Conservation (phyloP, 2,113 vertebrate genomes). For the Odocoileus hemionus region DNA sequence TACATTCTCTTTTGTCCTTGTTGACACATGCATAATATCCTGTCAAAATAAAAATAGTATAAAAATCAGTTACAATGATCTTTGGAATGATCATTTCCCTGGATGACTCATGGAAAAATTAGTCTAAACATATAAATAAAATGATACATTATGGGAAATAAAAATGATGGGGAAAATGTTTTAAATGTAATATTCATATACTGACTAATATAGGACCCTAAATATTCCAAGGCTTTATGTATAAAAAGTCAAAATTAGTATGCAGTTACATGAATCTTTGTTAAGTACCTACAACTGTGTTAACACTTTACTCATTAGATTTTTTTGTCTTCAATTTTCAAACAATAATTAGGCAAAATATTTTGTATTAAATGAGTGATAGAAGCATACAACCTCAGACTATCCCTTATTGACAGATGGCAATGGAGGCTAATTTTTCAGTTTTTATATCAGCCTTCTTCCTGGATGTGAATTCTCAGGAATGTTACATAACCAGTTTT, state of each 20-base stretch:
- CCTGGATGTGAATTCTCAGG: not conserved
- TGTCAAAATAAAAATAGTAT: not conserved
- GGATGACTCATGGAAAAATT: not conserved
- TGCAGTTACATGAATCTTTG: not conserved
- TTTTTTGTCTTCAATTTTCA: not conserved
- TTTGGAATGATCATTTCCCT: not conserved
- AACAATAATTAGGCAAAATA: not conserved
- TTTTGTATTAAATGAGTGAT: not conserved
- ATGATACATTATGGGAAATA: constrained; percentile 6
- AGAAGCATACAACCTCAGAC: not conserved
- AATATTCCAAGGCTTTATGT: not conserved
- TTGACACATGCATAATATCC: not conserved
- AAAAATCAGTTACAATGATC: not conserved
- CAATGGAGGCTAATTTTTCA: not conserved
- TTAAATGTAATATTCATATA: not conserved
- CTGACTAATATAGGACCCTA: not conserved
- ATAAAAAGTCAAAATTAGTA: not conserved
- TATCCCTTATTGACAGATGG: not conserved
- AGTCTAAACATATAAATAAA: not conserved
- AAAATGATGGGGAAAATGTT: not conserved
- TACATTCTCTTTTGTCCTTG: not conserved
- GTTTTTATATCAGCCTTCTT: not conserved
- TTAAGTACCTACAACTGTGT: not conserved
- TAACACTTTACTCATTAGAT: not conserved
- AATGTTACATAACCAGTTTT: not conserved